phyloP scores from a whole-genome alignment of 2,797 vertebrate genomes.

The Columba guinea region DNA sequence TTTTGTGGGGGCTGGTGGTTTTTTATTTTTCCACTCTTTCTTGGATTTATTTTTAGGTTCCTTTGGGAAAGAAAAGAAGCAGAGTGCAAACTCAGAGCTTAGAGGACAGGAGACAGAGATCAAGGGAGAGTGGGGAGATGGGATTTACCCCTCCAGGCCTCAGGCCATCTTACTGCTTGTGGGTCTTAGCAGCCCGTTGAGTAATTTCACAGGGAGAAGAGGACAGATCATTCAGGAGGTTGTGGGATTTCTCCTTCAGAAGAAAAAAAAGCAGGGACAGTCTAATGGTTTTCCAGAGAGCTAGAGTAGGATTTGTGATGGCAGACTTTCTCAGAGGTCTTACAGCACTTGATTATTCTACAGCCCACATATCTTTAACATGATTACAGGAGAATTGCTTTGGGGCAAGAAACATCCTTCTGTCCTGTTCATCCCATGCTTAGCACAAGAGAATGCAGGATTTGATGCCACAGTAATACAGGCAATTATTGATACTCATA shows the following conservation, averaged over 20 bases:
- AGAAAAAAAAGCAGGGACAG: neutral
- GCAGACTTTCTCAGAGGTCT: constrained; percentile 25
- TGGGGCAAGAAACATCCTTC: constrained; percentile 8
- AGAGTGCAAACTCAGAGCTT: neutral
- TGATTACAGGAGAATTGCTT: neutral
- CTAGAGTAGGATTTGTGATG: neutral
- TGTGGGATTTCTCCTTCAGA: neutral
- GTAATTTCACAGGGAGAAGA: neutral
- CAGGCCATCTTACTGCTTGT: neutral
- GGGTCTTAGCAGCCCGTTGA: neutral
- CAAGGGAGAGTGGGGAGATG: neutral
- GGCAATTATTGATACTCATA: neutral
- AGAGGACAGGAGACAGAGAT: neutral
- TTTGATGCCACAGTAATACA: neutral
- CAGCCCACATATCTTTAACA: neutral
- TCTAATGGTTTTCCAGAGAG: neutral
- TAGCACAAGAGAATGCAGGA: neutral
- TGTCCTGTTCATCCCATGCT: neutral
- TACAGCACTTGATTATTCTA: neutral
- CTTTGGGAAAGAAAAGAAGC: constrained; percentile 4
- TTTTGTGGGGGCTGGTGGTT: constrained; percentile 45
- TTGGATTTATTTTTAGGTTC: constrained; percentile 61
- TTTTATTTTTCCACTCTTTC: constrained; percentile 30
- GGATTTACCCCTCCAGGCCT: neutral
- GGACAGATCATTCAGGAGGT: neutral